Percentiles rank a stretch among this genome's conserved stretches.
Conservation (phyloP, 2,888 invertebrate genomes). For the Acanthosoma haemorrhoidale region DNA sequence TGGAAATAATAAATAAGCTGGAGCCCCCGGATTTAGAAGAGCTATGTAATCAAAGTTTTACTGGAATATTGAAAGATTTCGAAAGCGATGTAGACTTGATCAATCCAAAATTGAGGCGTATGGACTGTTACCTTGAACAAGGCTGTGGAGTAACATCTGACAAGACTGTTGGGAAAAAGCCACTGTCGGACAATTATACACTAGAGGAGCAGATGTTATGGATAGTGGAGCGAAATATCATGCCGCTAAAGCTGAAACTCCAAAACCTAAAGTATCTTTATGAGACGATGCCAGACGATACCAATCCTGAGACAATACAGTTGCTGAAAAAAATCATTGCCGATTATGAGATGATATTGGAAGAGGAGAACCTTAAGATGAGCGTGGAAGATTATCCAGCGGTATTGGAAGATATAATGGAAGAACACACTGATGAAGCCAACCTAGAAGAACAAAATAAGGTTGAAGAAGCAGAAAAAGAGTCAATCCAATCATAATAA, state of each 20-base stretch:
- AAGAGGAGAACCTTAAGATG: too few species aligned
- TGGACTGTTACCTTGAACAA: neutral
- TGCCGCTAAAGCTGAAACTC: neutral
- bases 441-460: too few species aligned
- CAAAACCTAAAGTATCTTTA: neutral
- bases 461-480: too few species aligned
- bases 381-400: too few species aligned
- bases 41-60: neutral
- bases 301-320: neutral
- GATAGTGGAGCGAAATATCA: neutral
- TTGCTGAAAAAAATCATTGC: neutral
- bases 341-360: neutral
- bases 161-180: neutral
- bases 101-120: neutral
- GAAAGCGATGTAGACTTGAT: neutral
- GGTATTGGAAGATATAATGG: too few species aligned
- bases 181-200: neutral
- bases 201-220: neutral
- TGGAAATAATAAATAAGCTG: neutral
- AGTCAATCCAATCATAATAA: too few species aligned
- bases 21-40: neutral
- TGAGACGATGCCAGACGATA: neutral
- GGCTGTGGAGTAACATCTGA: neutral
- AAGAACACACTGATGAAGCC: too few species aligned
- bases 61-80: neutral